A percentile compares a stretch with the other conserved stretches of the same genome.
These are phyloP conservation scores for Drosophila antonietae DNA, from an alignment of 2,888 invertebrate species.

Conservation along the genomic window DNA sequence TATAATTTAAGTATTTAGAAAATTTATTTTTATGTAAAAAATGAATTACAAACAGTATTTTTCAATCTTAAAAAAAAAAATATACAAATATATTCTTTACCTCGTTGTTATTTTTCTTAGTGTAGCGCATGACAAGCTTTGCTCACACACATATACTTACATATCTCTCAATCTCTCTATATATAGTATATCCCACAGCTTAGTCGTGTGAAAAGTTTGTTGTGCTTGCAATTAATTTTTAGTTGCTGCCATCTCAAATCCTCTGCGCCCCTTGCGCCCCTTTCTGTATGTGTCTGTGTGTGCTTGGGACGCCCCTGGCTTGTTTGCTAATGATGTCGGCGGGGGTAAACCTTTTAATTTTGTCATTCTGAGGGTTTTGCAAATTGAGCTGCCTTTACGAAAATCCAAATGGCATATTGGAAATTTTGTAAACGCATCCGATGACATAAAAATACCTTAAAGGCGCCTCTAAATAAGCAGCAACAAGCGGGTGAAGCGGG, in stretches of 20 bases:
- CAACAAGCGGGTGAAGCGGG: constrained; percentile 47
- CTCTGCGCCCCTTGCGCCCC: background rate
- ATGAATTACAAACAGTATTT: no score
- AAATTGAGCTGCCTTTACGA: constrained; percentile 52
- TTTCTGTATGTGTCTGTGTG: background rate
- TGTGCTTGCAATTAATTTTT: constrained; percentile 26
- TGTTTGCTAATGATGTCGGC: constrained; percentile 22
- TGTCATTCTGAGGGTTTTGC: constrained; percentile 21
- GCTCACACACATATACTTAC: background rate
- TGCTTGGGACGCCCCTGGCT: background rate
- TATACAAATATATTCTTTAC: no score
- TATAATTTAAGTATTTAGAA: no score
- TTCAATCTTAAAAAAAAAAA: no score
- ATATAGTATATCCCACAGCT: background rate
- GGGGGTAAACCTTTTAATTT: constrained; percentile 41
- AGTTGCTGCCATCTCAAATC: constrained; percentile 10
- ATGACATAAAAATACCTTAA: constrained; percentile 68
- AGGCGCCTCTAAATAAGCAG: constrained; percentile 54
- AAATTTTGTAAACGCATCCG: constrained; percentile 69
- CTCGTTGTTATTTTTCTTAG: background rate
- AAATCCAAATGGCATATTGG: constrained; percentile 70
- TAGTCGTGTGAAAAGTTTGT: constrained; percentile 10
- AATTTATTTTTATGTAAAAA: no score
- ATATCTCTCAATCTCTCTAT: no score
- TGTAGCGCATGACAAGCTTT: background rate